Evolutionary conservation across 1,140 invertebrate genomes (phyloP).

Genomic region (Lerema accius): DNA sequence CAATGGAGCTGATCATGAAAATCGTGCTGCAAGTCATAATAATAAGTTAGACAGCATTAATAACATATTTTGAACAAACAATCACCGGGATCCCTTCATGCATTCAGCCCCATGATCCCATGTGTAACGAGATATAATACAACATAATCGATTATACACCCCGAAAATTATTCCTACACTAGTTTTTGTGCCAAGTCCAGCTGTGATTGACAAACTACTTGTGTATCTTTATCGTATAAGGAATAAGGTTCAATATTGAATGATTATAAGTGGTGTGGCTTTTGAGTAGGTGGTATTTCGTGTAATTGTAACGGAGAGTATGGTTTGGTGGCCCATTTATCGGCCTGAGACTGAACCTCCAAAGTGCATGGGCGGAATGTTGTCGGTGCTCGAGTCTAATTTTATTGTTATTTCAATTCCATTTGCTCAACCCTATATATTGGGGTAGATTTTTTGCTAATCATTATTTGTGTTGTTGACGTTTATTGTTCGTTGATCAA

Average conservation of each 20-base stretch:
- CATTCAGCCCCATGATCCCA: constrained; percentile 52
- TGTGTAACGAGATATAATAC: constrained; percentile 65
- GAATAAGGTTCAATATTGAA: constrained; percentile 40
- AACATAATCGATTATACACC: constrained; percentile 75
- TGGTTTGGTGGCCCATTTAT: constrained; percentile 69
- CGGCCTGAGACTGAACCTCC: constrained; percentile 44
- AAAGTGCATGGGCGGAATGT: constrained; percentile 69
- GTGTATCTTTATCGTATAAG: constrained; percentile 14
- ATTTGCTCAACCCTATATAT: constrained; percentile 54
- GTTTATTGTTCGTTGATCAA: constrained; percentile 56
- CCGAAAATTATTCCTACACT: constrained; percentile 59
- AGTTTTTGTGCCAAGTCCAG: constrained; percentile 28
- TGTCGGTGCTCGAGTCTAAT: constrained; percentile 68
- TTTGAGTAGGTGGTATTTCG: constrained; percentile 1
- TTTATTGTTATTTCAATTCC: constrained; percentile 76
- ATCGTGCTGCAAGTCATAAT: constrained; percentile 19
- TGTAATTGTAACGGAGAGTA: constrained; percentile 39
- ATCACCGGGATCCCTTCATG: constrained; percentile 53
- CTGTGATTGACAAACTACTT: not conserved
- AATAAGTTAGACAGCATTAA: constrained; percentile 34
- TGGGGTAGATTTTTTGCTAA: constrained; percentile 60
- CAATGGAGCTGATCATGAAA: too few relatives aligned
- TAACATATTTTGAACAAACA: constrained; percentile 52
- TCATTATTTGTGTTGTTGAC: constrained; percentile 60
- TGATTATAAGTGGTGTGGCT: constrained; percentile 13